Evolutionary conservation across 1,140 invertebrate genomes (phyloP).

Genomic region (Cotesia typhae): DNA sequence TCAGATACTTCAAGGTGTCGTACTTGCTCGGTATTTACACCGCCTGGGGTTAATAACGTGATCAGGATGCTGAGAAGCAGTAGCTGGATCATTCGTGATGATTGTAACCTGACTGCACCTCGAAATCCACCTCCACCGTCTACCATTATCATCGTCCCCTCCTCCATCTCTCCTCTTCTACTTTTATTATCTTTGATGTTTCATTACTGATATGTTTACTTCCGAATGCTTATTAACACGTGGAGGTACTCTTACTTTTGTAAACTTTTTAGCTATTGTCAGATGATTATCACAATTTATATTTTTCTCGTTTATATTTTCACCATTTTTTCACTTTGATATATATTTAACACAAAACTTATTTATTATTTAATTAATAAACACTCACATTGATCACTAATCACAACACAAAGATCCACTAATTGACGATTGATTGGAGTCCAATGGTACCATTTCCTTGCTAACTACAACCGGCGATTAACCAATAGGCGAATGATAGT

Average conservation of each 20-base stretch:
- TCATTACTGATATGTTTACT: conserved; percentile 47
- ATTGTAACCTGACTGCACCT: conserved; percentile 37
- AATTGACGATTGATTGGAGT: too few relatives aligned
- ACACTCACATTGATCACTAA: too few relatives aligned
- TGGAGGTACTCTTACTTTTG: neutral
- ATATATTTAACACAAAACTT: too few relatives aligned
- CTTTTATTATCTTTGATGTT: conserved; percentile 56
- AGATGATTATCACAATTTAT: too few relatives aligned
- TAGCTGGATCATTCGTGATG: conserved; percentile 16
- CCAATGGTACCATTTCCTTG: too few relatives aligned
- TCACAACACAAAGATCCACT: too few relatives aligned
- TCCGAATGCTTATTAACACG: conserved; percentile 25
- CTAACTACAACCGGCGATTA: too few relatives aligned
- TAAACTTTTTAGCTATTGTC: too few relatives aligned
- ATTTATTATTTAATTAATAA: too few relatives aligned
- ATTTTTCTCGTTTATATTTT: too few relatives aligned
- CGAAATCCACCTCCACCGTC: conserved; percentile 31
- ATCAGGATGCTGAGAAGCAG: conserved; percentile 12
- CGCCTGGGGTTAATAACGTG: conserved; percentile 15
- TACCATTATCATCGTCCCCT: conserved; percentile 36
- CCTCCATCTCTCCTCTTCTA: conserved; percentile 45
- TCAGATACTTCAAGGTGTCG: conserved; percentile 86
- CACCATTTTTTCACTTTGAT: too few relatives aligned
- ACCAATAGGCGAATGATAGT: too few relatives aligned
- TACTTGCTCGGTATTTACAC: neutral